Conservation (phyloP, 2,888 invertebrate genomes). For the Pterobdella sp. region DNA sequence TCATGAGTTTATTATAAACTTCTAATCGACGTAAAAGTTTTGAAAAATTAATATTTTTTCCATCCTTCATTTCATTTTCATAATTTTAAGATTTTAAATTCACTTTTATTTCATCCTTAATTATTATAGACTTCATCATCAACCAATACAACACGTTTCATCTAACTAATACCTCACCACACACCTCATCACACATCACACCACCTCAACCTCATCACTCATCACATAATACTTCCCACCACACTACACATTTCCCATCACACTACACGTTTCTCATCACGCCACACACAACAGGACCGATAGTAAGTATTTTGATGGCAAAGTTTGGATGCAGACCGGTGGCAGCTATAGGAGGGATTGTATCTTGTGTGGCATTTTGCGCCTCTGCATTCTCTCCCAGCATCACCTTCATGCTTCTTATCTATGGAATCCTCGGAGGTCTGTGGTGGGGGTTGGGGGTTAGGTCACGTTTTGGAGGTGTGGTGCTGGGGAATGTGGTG, state of each 20-base stretch:
- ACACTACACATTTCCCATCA: no score
- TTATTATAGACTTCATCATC: no score
- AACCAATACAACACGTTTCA: no score
- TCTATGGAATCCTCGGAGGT: slow-evolving; percentile 80
- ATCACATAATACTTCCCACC: neutral
- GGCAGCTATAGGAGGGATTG: slow-evolving; percentile 71
- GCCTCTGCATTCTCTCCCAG: slow-evolving; percentile 70
- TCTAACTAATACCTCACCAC: no score
- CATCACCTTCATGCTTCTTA: slow-evolving; percentile 69
- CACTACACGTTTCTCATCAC: neutral
- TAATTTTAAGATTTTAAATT: no score
- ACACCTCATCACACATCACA: no score
- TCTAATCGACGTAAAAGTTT: no score
- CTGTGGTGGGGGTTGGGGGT: neutral
- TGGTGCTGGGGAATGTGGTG: neutral
- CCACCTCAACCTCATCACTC: no score
- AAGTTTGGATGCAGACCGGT: slow-evolving; percentile 83
- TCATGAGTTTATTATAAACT: no score
- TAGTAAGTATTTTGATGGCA: slow-evolving; percentile 63
- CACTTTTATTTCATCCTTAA: no score
- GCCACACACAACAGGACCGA: slow-evolving; percentile 32
- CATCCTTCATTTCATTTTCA: no score
- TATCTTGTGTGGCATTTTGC: slow-evolving; percentile 64
- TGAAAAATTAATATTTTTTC: no score
- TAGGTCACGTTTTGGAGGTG: neutral